Percentiles rank a stretch among this genome's conserved stretches.
phyloP scores from a whole-genome alignment of 2,888 invertebrate genomes.

The Brenthis hecate region DNA sequence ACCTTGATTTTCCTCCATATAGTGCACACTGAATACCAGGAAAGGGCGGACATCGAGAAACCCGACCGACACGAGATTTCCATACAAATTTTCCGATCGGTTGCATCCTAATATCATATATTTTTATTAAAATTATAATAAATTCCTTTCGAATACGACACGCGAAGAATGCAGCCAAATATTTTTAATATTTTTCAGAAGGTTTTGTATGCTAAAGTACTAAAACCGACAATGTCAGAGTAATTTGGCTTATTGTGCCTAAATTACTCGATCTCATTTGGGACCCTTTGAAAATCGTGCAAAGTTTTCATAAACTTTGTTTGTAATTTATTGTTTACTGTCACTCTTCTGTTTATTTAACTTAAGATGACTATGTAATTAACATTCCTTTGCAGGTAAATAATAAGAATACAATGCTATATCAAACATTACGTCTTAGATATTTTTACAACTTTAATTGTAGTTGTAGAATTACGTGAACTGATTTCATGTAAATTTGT shows the following conservation, averaged over 20 bases:
- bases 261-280: slow-evolving; percentile 80
- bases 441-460: too few relatives aligned
- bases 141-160: slow-evolving; percentile 43
- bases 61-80: slow-evolving; percentile 56
- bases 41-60: slow-evolving; percentile 61
- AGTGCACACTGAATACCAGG: slow-evolving; percentile 68
- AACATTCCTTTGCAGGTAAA: slow-evolving; percentile 42
- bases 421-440: too few relatives aligned
- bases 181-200: slow-evolving; percentile 52
- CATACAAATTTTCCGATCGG: slow-evolving; percentile 61
- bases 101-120: slow-evolving; percentile 46
- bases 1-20: slow-evolving; percentile 74
- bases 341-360: slow-evolving; percentile 71
- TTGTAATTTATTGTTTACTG: slow-evolving; percentile 78
- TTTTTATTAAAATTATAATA: slow-evolving; percentile 44
- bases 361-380: slow-evolving; percentile 57
- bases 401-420: not conserved
- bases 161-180: not conserved
- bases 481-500: too few relatives aligned
- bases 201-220: slow-evolving; percentile 49
- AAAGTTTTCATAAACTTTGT: slow-evolving; percentile 74
- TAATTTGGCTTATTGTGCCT: slow-evolving; percentile 77
- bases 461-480: too few relatives aligned
- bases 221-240: slow-evolving; percentile 67
- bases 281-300: slow-evolving; percentile 75